Conservation (phyloP, 2,797 vertebrate genomes). For the Melanotaenia parkinsoni region DNA sequence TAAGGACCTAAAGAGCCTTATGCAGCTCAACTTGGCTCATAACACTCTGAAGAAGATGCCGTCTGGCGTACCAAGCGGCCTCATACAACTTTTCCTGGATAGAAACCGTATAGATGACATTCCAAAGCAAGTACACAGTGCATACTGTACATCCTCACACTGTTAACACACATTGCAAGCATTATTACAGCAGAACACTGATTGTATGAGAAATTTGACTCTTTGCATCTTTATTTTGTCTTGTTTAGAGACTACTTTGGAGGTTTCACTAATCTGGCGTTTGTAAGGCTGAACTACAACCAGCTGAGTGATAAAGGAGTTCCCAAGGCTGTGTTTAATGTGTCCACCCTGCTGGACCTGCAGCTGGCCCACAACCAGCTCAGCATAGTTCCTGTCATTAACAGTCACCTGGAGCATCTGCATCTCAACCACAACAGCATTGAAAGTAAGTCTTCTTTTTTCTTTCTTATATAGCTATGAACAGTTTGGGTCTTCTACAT, state of each 20-base stretch:
- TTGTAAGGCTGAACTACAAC: conserved; percentile 95
- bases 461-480: not conserved
- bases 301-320: conserved; percentile 92
- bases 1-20: conserved; percentile 91
- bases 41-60: conserved; percentile 95
- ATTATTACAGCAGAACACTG: not conserved
- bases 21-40: conserved; percentile 96
- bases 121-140: conserved; percentile 76
- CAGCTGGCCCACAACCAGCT: conserved; percentile 96
- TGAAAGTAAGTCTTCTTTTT: conserved; percentile 84
- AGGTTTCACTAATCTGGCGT: conserved; percentile 88
- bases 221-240: not conserved
- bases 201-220: conserved; percentile 10
- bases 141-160: not conserved
- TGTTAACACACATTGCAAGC: not conserved
- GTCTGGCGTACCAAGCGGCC: conserved; percentile 83
- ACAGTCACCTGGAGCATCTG: conserved; percentile 90
- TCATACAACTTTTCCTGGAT: conserved; percentile 96
- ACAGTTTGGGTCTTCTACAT: not conserved
- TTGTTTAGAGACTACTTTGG: conserved; percentile 87
- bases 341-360: conserved; percentile 92
- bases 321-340: conserved; percentile 91
- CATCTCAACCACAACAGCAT: conserved; percentile 97
- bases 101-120: conserved; percentile 93
- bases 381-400: conserved; percentile 88